phyloP scores from a whole-genome alignment of 2,113 vertebrate genomes.

The Orthonyx spaldingii region DNA sequence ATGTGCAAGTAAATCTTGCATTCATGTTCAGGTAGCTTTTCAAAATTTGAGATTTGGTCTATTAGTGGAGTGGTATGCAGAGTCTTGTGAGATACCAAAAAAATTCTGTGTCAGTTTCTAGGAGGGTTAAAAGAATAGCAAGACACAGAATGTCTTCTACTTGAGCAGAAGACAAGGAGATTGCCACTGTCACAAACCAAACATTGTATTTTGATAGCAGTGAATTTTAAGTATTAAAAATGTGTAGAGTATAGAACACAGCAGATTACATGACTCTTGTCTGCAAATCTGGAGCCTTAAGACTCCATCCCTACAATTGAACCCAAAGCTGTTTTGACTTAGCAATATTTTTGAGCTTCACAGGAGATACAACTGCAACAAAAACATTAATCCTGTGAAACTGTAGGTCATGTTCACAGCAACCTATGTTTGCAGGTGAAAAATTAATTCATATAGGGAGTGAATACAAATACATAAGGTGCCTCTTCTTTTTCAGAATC shows the following conservation, averaged over 20 bases:
- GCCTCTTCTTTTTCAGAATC: neutral
- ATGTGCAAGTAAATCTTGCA: neutral
- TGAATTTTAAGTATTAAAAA: neutral
- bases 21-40: neutral
- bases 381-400: neutral
- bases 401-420: neutral
- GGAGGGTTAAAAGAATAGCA: neutral
- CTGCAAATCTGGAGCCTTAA: neutral
- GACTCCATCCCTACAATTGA: neutral
- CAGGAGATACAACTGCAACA: neutral
- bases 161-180: neutral
- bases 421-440: neutral
- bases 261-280: neutral
- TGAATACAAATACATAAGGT: neutral
- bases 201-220: neutral
- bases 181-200: neutral
- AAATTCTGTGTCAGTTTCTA: neutral
- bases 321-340: neutral
- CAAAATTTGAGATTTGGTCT: neutral
- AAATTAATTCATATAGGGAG: neutral
- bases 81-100: neutral
- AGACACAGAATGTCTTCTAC: neutral
- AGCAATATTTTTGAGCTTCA: neutral
- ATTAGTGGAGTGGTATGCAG: neutral
- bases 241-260: neutral